These are phyloP conservation scores for Apteryx owenii DNA, from an alignment of 2,113 vertebrate genomes.

Conservation along the genomic window DNA sequence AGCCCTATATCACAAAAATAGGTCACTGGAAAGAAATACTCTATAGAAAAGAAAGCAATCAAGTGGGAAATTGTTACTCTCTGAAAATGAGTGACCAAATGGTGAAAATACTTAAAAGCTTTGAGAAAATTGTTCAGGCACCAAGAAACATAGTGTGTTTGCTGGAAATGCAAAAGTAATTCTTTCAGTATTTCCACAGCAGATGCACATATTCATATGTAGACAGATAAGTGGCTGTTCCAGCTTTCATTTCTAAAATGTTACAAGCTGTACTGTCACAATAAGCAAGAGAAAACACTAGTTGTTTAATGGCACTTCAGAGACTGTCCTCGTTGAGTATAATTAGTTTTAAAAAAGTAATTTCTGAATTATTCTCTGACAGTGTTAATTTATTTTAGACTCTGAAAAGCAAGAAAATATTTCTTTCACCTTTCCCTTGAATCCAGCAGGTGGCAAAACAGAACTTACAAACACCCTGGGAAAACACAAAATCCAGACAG, in stretches of 20 bases:
- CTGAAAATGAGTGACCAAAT: background rate
- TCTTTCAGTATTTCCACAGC: background rate
- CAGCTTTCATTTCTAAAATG: background rate
- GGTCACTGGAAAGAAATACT: background rate
- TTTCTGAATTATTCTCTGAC: background rate
- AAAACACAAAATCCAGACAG: background rate
- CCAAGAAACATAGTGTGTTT: background rate
- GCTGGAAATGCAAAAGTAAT: background rate
- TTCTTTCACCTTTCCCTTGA: background rate
- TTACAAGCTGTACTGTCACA: background rate
- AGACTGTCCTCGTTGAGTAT: background rate
- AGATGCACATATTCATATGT: background rate
- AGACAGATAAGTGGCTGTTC: background rate
- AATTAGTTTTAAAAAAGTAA: background rate
- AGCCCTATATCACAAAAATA: background rate
- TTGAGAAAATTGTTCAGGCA: background rate
- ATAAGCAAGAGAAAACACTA: background rate
- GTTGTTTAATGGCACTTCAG: background rate
- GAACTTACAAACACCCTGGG: background rate
- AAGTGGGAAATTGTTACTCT: background rate
- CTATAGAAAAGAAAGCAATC: background rate
- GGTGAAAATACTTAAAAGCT: background rate
- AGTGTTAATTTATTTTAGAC: background rate
- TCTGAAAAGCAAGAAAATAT: background rate
- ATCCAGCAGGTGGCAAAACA: background rate